Conservation (phyloP, 2,888 invertebrate species). For the Thecophora atra region DNA sequence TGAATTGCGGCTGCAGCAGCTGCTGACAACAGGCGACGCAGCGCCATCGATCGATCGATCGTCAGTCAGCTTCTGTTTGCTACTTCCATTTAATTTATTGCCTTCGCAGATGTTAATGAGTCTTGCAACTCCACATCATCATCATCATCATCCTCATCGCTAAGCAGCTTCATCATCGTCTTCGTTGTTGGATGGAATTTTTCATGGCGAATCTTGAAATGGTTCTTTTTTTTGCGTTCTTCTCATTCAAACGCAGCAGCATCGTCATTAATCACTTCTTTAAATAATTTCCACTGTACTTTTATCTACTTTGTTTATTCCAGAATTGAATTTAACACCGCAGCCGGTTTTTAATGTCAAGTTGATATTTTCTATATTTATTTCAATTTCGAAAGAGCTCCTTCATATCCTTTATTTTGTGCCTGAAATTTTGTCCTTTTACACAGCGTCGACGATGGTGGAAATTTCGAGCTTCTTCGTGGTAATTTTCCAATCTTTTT, state of each 20-base stretch:
- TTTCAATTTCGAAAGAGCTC: too few species aligned
- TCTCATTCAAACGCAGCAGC: neutral
- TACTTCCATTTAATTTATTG: neutral
- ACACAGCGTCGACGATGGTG: too few species aligned
- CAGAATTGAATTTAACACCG: too few species aligned
- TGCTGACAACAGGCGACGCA: constrained; percentile 9
- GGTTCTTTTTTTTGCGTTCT: neutral
- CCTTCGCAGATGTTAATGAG: neutral
- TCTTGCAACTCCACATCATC: neutral
- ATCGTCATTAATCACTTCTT: neutral
- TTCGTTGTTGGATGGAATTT: neutral
- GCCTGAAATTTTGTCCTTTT: too few species aligned
- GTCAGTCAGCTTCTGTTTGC: constrained; percentile 14
- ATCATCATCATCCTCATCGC: neutral
- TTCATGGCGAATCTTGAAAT: neutral
- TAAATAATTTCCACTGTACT: constrained; percentile 24
- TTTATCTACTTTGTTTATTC: too few species aligned
- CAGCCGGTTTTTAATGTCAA: too few species aligned
- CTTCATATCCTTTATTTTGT: too few species aligned
- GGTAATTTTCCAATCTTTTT: too few species aligned
- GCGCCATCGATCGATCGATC: constrained; percentile 5
- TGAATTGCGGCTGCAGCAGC: too few species aligned
- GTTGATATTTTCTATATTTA: too few species aligned
- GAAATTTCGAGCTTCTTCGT: too few species aligned
- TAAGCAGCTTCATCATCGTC: neutral